Conservation (phyloP, 2,113 vertebrate genomes). For the Tiliqua scincoides region DNA sequence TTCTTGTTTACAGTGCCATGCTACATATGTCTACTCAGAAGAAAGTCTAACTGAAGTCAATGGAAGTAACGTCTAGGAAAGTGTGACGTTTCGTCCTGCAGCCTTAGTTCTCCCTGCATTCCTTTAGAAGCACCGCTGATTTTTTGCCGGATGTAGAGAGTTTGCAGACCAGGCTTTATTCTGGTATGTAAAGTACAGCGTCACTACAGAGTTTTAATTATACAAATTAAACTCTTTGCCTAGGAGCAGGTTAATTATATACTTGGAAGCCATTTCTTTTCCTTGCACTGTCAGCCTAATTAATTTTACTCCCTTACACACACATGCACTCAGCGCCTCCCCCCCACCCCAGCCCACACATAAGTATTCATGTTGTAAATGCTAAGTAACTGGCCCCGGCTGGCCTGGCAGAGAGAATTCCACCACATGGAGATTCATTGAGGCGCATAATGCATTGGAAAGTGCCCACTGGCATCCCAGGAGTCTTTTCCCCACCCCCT, state of each 20-base stretch:
- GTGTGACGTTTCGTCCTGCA: too few species aligned
- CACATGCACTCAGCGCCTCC: not conserved
- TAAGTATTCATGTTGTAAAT: slow-evolving; percentile 15
- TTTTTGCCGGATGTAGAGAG: slow-evolving; percentile 39
- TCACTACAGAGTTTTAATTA: slow-evolving; percentile 40
- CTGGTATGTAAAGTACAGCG: slow-evolving; percentile 32
- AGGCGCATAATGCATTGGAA: slow-evolving; percentile 10
- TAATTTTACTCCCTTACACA: slow-evolving; percentile 41
- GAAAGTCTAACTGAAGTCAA: too few species aligned
- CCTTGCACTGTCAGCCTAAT: slow-evolving; percentile 42
- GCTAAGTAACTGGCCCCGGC: slow-evolving; percentile 26
- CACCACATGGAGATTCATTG: slow-evolving; percentile 17
- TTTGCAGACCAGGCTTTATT: slow-evolving; percentile 21
- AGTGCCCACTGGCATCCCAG: not conserved
- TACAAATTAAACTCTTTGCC: slow-evolving; percentile 23
- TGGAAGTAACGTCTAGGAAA: too few species aligned
- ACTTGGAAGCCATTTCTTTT: slow-evolving; percentile 49
- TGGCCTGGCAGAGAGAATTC: slow-evolving; percentile 25
- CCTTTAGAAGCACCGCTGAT: slow-evolving; percentile 28
- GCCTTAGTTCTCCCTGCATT: not conserved
- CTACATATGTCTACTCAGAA: too few species aligned
- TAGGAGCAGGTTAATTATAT: slow-evolving; percentile 34
- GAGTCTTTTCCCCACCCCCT: not conserved
- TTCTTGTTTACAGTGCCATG: not conserved
- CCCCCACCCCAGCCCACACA: slow-evolving; percentile 20